Percentiles rank a stretch among this genome's conserved stretches.
phyloP scores from a whole-genome alignment of 2,113 vertebrate genomes.

The Tachysurus vachellii region DNA sequence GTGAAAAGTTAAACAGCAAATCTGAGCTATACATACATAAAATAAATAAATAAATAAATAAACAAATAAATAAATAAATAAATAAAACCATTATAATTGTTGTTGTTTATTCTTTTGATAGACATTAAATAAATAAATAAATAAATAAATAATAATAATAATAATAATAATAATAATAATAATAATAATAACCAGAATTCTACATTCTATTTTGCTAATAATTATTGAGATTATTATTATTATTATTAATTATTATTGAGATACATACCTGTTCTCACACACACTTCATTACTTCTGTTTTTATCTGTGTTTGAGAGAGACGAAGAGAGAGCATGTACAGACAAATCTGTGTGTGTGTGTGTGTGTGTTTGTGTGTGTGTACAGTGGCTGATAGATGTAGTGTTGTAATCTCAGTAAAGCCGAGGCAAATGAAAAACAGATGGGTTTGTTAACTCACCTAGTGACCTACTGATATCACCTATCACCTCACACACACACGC shows the following conservation, averaged over 20 bases:
- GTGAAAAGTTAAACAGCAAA: neutral
- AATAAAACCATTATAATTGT: too few species aligned
- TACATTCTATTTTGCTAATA: too few species aligned
- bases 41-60: too few species aligned
- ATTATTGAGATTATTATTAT: neutral
- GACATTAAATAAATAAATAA: too few species aligned
- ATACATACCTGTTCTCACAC: too few species aligned
- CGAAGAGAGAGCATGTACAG: slow-evolving; percentile 15
- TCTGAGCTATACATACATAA: too few species aligned
- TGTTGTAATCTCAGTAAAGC: slow-evolving; percentile 40
- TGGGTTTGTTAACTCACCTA: slow-evolving; percentile 43
- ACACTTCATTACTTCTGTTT: slow-evolving; percentile 21
- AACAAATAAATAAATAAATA: too few species aligned
- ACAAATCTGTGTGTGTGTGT: slow-evolving; percentile 34
- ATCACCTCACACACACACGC: slow-evolving; percentile 20
- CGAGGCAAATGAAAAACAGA: slow-evolving; percentile 36
- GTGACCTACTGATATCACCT: slow-evolving; percentile 26
- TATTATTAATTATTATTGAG: too few species aligned
- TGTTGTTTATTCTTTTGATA: too few species aligned
- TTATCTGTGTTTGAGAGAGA: slow-evolving; percentile 28
- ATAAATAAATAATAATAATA: too few species aligned
- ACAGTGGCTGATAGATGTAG: slow-evolving; percentile 36
- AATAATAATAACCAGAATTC: too few species aligned
- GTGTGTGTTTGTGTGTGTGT: slow-evolving; percentile 36
- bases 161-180: too few species aligned